Evolutionary conservation across 1,140 invertebrate species (phyloP).

Genomic region (Batillaria attramentaria): DNA sequence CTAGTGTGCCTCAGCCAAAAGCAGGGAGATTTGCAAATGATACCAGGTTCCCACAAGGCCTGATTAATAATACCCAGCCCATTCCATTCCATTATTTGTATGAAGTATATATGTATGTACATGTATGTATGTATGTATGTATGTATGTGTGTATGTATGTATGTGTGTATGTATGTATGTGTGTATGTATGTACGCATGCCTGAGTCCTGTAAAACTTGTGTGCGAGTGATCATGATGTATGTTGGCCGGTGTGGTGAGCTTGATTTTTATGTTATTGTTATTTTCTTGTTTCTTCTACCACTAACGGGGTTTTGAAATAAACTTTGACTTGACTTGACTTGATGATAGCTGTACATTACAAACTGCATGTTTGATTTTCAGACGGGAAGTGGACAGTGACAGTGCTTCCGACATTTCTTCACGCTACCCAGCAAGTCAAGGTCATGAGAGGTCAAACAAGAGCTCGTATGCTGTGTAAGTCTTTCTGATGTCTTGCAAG

Average conservation of each 20-base stretch:
- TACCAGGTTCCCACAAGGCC: too few relatives aligned
- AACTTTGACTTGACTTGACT: too few relatives aligned
- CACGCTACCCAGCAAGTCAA: constrained; percentile 19
- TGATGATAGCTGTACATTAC: too few relatives aligned
- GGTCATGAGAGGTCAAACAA: constrained; percentile 6
- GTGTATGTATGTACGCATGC: constrained; percentile 4
- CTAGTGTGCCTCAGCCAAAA: too few relatives aligned
- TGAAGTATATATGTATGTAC: not conserved
- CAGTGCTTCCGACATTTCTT: constrained; percentile 58
- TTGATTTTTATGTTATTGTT: too few relatives aligned
- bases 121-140: constrained; percentile 8
- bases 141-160: not conserved
- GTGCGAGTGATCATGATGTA: too few relatives aligned
- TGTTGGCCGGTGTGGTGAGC: constrained; percentile 12
- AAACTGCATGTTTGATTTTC: not conserved
- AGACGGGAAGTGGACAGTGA: constrained; percentile 58
- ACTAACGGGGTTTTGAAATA: too few relatives aligned
- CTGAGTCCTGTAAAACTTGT: too few relatives aligned
- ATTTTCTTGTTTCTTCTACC: too few relatives aligned
- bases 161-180: not conserved
- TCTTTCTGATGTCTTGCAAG: not conserved
- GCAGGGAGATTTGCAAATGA: too few relatives aligned
- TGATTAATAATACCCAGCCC: too few relatives aligned
- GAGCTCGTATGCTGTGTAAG: constrained; percentile 22
- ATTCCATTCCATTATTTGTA: not conserved